phyloP scores from a whole-genome alignment of 1,140 invertebrate genomes.

The Sycophaga agraensis region DNA sequence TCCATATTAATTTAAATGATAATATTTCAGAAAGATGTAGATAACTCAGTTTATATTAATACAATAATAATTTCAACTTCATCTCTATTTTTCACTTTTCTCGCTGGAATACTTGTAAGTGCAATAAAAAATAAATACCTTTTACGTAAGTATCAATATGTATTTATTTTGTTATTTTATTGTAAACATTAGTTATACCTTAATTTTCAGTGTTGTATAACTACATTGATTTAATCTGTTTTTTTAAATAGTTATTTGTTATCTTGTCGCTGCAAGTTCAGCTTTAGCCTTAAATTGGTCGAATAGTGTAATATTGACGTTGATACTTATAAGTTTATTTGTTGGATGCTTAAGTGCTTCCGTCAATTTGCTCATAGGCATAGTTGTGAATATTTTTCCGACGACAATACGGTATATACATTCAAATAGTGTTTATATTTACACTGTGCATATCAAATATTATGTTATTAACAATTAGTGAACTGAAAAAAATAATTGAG shows the following conservation, averaged over 20 bases:
- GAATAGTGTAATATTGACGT: background rate
- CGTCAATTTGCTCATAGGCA: conserved; percentile 58
- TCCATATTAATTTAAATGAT: background rate
- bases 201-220: background rate
- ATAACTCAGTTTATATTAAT: conserved; percentile 39
- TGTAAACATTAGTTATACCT: background rate
- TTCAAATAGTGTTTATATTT: too few species aligned
- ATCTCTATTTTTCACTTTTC: conserved; percentile 33
- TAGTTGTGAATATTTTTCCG: conserved; percentile 63
- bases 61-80: conserved; percentile 36
- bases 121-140: conserved; percentile 39
- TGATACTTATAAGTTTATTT: conserved; percentile 54
- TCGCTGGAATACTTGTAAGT: conserved; percentile 37
- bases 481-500: too few species aligned
- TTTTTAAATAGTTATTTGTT: background rate
- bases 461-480: too few species aligned
- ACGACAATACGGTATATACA: conserved; percentile 57
- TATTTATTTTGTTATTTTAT: background rate
- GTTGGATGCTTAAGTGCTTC: conserved; percentile 59
- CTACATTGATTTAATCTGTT: background rate
- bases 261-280: background rate
- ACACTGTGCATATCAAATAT: too few species aligned
- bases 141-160: conserved; percentile 45
- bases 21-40: conserved; percentile 26
- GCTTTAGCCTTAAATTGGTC: conserved; percentile 7